Base-by-base conservation (phyloP, 2,888 invertebrate species). In the Poecilobothrus nobilitatus region DNA sequence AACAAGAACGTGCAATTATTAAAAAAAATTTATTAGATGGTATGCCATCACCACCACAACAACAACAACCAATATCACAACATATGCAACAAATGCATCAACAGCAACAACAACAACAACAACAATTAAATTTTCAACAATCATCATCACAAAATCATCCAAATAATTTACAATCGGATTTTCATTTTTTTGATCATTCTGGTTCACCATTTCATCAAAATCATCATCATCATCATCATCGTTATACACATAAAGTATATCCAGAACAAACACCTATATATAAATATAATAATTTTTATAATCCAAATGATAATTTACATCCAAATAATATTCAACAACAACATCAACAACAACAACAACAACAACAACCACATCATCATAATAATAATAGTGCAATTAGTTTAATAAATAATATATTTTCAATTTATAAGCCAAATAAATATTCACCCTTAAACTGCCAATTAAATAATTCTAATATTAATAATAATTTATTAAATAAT, bases 361-460 rank as follows among this genome's bases (percentile, higher is more conserved):
- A 68, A 61, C 61, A 65, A 37, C 78, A 78, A 44, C 74, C 76
- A 62, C 1, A 78, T 12, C 66, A 70, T 33, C 44, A 63, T 65
- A 63, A 61, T 68, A 69, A 68, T 65, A 73, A 80, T 66, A 80
- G 81, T 63, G 80, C 82, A 20, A 72, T 82, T 34, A 81, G 81
- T 73, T 75, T 81, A 69, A 80, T 82, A 73, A 82, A 82, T 71
- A 81, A 81, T 73, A 81, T 81, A 66, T 81, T 81, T 74, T 82
- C 81, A 68, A 82, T 82, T 68, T 82, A 82, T 73, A 82, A 82
- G 72, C 81, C 82, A 67, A 82, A 81, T 72, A 82, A 81, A 70
- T 82, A 82, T 72, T 82, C 81, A 53, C 81, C 81, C 69, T 77
- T 81, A 69, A 82, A 82, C 74, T 82, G 80, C 72, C 80, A 81